A percentile compares a stretch with the other conserved stretches of the same genome.
phyloP scores from a whole-genome alignment of 2,888 invertebrate species.

The Luperina nickerlii region DNA sequence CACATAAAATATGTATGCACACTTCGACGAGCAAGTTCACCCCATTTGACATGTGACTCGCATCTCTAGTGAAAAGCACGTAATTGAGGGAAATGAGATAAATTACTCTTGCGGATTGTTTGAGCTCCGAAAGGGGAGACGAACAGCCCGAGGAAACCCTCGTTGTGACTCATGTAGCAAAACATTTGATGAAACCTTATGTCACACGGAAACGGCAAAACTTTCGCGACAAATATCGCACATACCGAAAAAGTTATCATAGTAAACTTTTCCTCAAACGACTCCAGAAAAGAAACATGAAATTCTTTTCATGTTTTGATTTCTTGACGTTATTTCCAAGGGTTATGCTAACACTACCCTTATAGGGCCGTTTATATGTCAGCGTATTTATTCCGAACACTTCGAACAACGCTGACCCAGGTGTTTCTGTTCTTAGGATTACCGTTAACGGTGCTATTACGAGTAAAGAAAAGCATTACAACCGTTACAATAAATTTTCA shows the following conservation, averaged over 20 bases:
- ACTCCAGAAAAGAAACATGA: slow-evolving; percentile 25
- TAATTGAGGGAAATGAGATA: slow-evolving; percentile 88
- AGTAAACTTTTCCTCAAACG: slow-evolving; percentile 28
- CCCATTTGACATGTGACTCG: slow-evolving; percentile 83
- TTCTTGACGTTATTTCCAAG: slow-evolving; percentile 28
- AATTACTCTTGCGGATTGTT: slow-evolving; percentile 83
- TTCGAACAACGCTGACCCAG: slow-evolving; percentile 70
- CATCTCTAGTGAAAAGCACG: slow-evolving; percentile 80
- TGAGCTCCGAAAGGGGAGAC: slow-evolving; percentile 72
- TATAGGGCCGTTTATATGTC: slow-evolving; percentile 55
- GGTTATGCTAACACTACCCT: slow-evolving; percentile 12
- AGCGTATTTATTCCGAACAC: slow-evolving; percentile 56
- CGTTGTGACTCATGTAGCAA: slow-evolving; percentile 62
- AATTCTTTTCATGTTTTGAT: slow-evolving; percentile 24
- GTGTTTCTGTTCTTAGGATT: slow-evolving; percentile 82
- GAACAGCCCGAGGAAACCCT: slow-evolving; percentile 48
- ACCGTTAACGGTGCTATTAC: slow-evolving; percentile 83
- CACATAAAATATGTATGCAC: slow-evolving; percentile 74
- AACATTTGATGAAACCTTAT: slow-evolving; percentile 61
- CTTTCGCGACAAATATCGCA: slow-evolving; percentile 60
- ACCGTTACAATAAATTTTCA: slow-evolving; percentile 86
- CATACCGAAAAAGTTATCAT: slow-evolving; percentile 39
- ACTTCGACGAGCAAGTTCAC: slow-evolving; percentile 75
- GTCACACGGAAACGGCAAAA: slow-evolving; percentile 49
- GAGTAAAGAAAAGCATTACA: slow-evolving; percentile 83